Conservation (phyloP, 2,797 vertebrate genomes). For the Aeoliscus strigatus region DNA sequence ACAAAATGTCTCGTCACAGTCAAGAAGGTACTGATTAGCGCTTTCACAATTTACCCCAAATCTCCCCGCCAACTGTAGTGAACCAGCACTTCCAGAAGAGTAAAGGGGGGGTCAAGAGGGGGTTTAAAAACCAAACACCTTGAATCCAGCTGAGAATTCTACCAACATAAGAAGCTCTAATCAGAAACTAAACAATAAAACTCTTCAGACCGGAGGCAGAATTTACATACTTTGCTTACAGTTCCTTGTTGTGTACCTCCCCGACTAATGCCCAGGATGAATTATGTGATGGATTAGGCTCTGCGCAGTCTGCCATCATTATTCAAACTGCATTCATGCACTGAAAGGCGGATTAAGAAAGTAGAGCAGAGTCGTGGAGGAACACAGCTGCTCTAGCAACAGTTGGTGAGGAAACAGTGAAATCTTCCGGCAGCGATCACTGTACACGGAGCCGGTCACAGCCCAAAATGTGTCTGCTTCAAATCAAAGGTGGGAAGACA, state of each 20-base stretch:
- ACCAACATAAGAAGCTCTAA: too few relatives aligned
- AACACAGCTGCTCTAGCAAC: constrained; percentile 38
- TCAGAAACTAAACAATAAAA: too few relatives aligned
- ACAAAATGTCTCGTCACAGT: too few relatives aligned
- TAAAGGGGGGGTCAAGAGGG: too few relatives aligned
- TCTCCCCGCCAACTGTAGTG: neutral
- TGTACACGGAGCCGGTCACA: neutral
- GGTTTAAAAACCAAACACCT: too few relatives aligned
- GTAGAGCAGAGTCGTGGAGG: constrained; percentile 5
- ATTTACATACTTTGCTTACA: neutral
- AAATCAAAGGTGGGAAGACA: constrained; percentile 13
- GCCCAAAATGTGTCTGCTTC: neutral
- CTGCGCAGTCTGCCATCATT: constrained; percentile 16
- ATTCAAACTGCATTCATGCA: constrained; percentile 16
- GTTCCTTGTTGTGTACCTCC: neutral
- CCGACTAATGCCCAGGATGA: constrained; percentile 1
- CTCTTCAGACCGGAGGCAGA: too few relatives aligned
- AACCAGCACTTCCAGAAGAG: constrained; percentile 5
- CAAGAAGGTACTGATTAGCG: neutral
- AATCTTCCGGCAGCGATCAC: neutral
- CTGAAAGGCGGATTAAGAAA: constrained; percentile 32
- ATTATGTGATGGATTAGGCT: constrained; percentile 12
- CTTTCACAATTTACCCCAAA: rapidly evolving
- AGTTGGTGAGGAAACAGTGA: constrained; percentile 10
- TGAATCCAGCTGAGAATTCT: too few relatives aligned